phyloP scores from a whole-genome alignment of 2,113 vertebrate species.

The Vulpes ferrilata region DNA sequence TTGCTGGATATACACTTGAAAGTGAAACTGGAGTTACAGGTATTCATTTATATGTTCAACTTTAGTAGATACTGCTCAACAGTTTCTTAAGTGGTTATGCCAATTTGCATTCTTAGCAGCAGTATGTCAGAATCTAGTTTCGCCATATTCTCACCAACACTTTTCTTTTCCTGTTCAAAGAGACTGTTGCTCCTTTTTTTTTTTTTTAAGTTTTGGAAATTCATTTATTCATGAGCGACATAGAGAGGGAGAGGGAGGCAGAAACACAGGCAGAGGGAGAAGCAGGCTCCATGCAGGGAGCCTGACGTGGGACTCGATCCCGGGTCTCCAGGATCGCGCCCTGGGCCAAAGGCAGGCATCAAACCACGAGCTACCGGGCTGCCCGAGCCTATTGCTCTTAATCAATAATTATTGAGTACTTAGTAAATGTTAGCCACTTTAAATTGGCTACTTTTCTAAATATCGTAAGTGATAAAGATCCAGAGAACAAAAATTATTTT shows the following conservation, averaged over 20 bases:
- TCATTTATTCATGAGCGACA: too few relatives aligned
- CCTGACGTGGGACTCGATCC: too few relatives aligned
- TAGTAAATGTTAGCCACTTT: not conserved
- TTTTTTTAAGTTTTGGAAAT: too few relatives aligned
- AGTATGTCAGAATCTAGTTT: not conserved
- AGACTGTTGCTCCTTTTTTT: not conserved
- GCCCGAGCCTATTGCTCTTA: not conserved
- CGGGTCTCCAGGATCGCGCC: too few relatives aligned
- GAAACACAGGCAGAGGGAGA: too few relatives aligned
- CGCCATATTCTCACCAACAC: not conserved
- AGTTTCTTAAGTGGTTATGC: not conserved
- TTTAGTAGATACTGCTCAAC: constrained; percentile 10
- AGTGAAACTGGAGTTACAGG: not conserved
- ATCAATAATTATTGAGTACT: not conserved
- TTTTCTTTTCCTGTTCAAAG: not conserved
- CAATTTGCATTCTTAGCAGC: not conserved
- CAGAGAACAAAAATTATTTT: not conserved
- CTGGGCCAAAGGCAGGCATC: too few relatives aligned
- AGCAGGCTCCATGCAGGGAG: too few relatives aligned
- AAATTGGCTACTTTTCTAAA: not conserved
- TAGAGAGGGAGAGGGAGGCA: too few relatives aligned
- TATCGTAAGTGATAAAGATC: not conserved
- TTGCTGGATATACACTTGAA: not conserved
- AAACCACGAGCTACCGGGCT: too few relatives aligned
- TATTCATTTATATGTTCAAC: constrained; percentile 3